Evolutionary conservation across 2,797 vertebrate genomes (phyloP), one percentile per base, ranked within the genome.

Genomic region (Etheostoma perlongum): DNA sequence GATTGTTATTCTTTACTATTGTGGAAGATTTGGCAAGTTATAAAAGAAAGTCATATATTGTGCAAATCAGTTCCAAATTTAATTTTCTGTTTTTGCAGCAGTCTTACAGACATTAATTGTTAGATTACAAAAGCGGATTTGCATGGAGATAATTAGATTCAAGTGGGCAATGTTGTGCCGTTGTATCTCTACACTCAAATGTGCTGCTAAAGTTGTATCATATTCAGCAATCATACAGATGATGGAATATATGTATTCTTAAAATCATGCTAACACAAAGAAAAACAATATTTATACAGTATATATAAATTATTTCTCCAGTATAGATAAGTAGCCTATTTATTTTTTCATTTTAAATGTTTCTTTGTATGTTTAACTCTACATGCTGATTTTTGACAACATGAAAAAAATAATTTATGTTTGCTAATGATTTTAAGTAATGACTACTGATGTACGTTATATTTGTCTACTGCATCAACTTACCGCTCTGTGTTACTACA

Each of bases 111-210:
- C 8, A 54, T 23, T 7, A 68, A 58, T 13, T 27, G 25, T 48
- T 46, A 9, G 10, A 48, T 69, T 25, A 21, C n/a, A 16, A 66
- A 65, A 72, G 30, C 44, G 66, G 64, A 65, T 74, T 19, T 67
- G 2, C 55, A 13, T 47, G 5, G 2, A 2, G 44, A 0, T 44
- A 53, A 62, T 10, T 51, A 48, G 40, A 78, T 70, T 78, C 40
- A 8, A 55, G 51, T 19, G 49, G 40, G 64, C 3, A 14, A 10
- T 4, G 3, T 2, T 42, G 19, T 36, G 33, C 2, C 36, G 6
- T 59, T 79, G 79, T 58, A 57, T 66, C 18, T 76, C 13, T 60
- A 69, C 49, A 23, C 4, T 58, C 36, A 40, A 33, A 66, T 57
- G 23, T 64, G 16, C 49, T 59, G n/a, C 48, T 55, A 14, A 53